phyloP scores from a whole-genome alignment of 2,797 vertebrate genomes.

The Thaleichthys pacificus region DNA sequence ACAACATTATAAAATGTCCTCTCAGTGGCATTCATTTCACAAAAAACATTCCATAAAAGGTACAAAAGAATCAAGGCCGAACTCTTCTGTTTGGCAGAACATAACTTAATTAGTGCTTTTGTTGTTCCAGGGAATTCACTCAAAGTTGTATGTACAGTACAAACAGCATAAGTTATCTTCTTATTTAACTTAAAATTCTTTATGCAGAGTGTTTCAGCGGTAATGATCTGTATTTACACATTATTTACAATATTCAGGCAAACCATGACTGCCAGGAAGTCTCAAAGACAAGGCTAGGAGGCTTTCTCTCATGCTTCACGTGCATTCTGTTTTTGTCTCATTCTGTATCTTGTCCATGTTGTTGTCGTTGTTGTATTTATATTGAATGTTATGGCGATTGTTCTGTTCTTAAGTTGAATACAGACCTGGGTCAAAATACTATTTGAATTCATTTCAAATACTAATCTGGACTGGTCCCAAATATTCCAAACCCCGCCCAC shows the following conservation, averaged over 20 bases:
- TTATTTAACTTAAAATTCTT: constrained; percentile 64
- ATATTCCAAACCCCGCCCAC: no score
- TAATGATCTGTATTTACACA: constrained; percentile 63
- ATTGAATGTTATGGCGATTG: constrained; percentile 32
- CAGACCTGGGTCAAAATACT: constrained; percentile 47
- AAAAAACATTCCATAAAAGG: constrained; percentile 64
- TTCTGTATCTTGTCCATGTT: constrained; percentile 50
- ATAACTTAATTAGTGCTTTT: constrained; percentile 82
- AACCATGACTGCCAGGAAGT: constrained; percentile 67
- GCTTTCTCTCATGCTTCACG: constrained; percentile 48
- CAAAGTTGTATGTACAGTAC: constrained; percentile 74
- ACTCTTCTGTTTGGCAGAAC: constrained; percentile 72
- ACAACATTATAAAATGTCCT: constrained; percentile 77
- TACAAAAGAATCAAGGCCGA: constrained; percentile 62
- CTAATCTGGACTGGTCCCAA: no score
- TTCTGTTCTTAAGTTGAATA: constrained; percentile 61
- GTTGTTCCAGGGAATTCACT: constrained; percentile 64
- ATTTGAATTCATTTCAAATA: no score
- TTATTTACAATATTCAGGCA: constrained; percentile 77
- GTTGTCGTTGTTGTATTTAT: constrained; percentile 15
- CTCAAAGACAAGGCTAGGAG: constrained; percentile 61
- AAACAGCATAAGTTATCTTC: constrained; percentile 74
- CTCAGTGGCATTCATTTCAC: constrained; percentile 75
- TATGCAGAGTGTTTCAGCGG: constrained; percentile 61
- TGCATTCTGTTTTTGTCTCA: constrained; percentile 50